phyloP scores from a whole-genome alignment of 2,113 vertebrate species.

The Microcebus ravelobensis region DNA sequence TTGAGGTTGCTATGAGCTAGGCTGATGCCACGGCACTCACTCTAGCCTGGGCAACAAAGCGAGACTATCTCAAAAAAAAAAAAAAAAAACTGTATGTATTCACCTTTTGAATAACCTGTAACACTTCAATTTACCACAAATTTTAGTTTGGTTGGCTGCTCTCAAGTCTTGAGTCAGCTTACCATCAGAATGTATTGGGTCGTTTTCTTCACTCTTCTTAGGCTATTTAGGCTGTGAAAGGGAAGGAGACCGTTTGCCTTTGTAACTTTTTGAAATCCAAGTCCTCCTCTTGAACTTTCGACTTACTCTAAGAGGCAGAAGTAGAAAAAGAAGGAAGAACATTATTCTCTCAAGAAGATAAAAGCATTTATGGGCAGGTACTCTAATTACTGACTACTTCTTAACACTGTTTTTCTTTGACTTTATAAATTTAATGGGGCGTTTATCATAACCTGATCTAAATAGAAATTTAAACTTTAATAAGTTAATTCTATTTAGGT shows the following conservation, averaged over 20 bases:
- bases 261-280: not conserved
- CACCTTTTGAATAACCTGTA: not conserved
- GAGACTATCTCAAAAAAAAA: too few relatives aligned
- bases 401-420: not conserved
- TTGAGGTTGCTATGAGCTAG: too few relatives aligned
- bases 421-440: not conserved
- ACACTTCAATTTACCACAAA: not conserved
- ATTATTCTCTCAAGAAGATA: not conserved
- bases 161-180: not conserved
- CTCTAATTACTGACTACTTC: not conserved
- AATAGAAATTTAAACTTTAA: not conserved
- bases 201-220: not conserved
- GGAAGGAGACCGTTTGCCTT: not conserved
- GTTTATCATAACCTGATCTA: not conserved
- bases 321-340: not conserved
- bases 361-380: not conserved
- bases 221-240: not conserved
- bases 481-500: not conserved
- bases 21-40: too few relatives aligned
- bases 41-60: too few relatives aligned
- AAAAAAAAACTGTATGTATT: not conserved
- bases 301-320: not conserved
- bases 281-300: not conserved
- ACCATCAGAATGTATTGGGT: not conserved
- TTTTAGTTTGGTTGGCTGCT: not conserved